Evolutionary conservation across 2,888 invertebrate species (phyloP).

Genomic region (Dermolepida albohirtum): DNA sequence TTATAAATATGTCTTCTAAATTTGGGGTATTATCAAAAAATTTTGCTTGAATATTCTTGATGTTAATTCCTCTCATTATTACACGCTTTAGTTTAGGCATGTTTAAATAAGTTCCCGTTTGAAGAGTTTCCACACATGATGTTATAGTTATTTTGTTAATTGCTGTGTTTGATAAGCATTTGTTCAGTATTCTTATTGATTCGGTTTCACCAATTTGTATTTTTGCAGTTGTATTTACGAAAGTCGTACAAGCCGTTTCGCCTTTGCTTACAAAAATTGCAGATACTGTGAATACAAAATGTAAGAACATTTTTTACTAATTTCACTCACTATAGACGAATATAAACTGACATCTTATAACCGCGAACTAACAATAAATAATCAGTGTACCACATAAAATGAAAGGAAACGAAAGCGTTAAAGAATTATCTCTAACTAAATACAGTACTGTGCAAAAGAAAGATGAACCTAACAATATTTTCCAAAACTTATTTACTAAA

Average conservation of each 20-base stretch:
- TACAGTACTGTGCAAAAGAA: too few relatives aligned
- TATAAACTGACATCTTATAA: too few relatives aligned
- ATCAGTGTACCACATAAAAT: too few relatives aligned
- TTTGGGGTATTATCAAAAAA: slow-evolving; percentile 27
- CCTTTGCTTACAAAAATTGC: background rate
- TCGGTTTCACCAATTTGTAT: background rate
- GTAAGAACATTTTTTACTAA: too few relatives aligned
- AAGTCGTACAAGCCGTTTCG: slow-evolving; percentile 6
- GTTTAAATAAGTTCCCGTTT: slow-evolving; percentile 19
- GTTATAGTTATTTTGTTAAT: slow-evolving; percentile 15
- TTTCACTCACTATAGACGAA: too few relatives aligned
- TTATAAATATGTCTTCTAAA: slow-evolving; percentile 8
- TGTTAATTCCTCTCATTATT: slow-evolving; percentile 3
- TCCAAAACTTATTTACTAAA: too few relatives aligned
- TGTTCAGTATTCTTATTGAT: slow-evolving; percentile 9
- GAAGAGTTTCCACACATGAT: slow-evolving; percentile 2
- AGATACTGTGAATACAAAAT: background rate
- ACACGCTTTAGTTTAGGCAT: slow-evolving; percentile 1
- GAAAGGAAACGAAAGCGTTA: too few relatives aligned
- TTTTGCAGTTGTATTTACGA: slow-evolving; percentile 8
- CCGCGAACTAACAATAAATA: too few relatives aligned
- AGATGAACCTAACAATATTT: too few relatives aligned
- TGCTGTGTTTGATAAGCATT: background rate
- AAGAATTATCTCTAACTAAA: too few relatives aligned
- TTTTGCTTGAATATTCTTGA: slow-evolving; percentile 14